These are phyloP conservation scores for Hydrolagus affinis DNA, from an alignment of 2,113 vertebrate genomes.

Conservation along the genomic window DNA sequence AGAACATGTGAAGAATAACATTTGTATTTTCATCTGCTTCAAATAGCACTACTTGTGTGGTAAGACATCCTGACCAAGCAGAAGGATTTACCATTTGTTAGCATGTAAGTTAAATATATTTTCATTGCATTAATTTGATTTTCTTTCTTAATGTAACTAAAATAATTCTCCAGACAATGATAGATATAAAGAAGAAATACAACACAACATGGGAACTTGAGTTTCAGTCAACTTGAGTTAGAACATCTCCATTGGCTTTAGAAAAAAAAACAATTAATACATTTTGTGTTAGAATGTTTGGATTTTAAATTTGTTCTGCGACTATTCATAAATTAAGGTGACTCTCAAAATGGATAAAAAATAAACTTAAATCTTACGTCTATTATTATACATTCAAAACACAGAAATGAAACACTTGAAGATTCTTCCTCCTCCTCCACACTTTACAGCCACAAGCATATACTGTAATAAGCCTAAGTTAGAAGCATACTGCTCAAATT, in stretches of 20 bases:
- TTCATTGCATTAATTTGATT: neutral
- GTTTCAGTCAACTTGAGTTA: neutral
- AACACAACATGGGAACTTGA: neutral
- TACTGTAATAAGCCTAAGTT: too few relatives aligned
- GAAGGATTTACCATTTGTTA: neutral
- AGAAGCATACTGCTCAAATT: too few relatives aligned
- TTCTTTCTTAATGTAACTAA: neutral
- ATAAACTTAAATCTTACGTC: neutral
- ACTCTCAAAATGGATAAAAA: neutral
- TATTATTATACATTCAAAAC: neutral
- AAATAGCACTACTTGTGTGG: conserved; percentile 22
- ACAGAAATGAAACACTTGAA: too few relatives aligned
- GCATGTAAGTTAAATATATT: neutral
- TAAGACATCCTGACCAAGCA: neutral
- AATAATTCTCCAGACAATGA: neutral
- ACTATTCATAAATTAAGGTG: neutral
- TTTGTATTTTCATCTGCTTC: conserved; percentile 27
- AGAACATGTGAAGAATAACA: conserved; percentile 31
- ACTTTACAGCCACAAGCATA: too few relatives aligned
- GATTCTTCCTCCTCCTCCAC: too few relatives aligned
- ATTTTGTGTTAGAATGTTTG: neutral
- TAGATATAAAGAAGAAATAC: neutral
- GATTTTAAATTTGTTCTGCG: neutral
- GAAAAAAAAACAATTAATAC: neutral
- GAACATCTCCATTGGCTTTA: neutral